phyloP scores from a whole-genome alignment of 2,797 vertebrate genomes.

The Fistularia commersonii region DNA sequence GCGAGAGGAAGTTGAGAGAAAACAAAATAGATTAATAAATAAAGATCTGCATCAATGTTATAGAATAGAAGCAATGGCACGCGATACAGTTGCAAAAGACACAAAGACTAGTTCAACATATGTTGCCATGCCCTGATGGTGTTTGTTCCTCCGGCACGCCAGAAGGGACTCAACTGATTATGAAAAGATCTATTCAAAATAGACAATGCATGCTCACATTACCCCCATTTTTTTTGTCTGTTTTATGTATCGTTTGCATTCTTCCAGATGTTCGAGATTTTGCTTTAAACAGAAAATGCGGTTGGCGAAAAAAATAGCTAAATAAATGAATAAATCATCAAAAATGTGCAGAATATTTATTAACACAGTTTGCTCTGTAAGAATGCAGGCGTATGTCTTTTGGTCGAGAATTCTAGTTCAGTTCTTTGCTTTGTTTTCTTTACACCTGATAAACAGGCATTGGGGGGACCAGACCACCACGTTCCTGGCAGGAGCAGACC shows the following conservation, averaged over 20 bases:
- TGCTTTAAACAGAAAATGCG: no score
- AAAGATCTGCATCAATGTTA: slow-evolving; percentile 20
- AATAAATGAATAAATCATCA: no score
- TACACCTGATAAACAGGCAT: no score
- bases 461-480: not conserved
- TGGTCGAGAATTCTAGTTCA: no score
- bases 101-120: not conserved
- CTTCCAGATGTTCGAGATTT: slow-evolving; percentile 13
- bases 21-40: slow-evolving; percentile 14
- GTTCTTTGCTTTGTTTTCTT: no score
- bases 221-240: not conserved
- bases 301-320: no score
- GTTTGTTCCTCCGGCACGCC: slow-evolving; percentile 14
- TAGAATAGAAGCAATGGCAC: slow-evolving; percentile 20
- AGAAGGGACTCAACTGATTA: slow-evolving; percentile 3
- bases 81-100: slow-evolving; percentile 3
- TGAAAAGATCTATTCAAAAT: slow-evolving; percentile 8
- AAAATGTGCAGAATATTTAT: no score
- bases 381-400: no score
- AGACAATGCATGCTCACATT: not conserved
- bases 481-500: slow-evolving; percentile 51
- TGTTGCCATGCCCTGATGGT: slow-evolving; percentile 7
- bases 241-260: slow-evolving; percentile 2
- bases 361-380: no score
- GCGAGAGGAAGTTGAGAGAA: not conserved